phyloP scores from a whole-genome alignment of 2,888 invertebrate genomes.

The Hirtodrosophila cameraria region DNA sequence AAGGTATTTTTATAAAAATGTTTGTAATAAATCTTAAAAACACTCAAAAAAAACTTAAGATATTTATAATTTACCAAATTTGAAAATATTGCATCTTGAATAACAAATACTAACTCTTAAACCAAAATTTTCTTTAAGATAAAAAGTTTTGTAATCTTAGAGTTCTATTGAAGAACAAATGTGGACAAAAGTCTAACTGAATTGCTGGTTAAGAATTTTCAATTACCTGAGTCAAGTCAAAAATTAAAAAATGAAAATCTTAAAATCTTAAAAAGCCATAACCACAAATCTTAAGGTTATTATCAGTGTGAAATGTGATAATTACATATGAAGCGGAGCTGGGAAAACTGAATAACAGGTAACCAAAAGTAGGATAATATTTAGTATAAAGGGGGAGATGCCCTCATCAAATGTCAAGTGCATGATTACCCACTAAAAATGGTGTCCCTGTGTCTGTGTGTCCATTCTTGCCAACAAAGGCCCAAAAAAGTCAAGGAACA shows the following conservation, averaged over 20 bases:
- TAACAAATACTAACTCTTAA: no score
- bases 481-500: slow-evolving; percentile 37
- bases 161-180: no score
- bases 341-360: slow-evolving; percentile 39
- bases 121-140: no score
- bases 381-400: slow-evolving; percentile 13
- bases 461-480: slow-evolving; percentile 43
- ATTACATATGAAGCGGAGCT: slow-evolving; percentile 36
- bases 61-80: no score
- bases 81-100: no score
- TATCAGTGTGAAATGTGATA: slow-evolving; percentile 27
- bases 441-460: slow-evolving; percentile 32
- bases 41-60: no score
- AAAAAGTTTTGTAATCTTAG: no score
- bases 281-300: not conserved
- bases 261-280: not conserved
- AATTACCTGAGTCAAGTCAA: not conserved
- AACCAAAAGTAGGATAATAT: slow-evolving; percentile 4
- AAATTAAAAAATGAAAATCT: not conserved
- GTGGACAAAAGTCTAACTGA: no score
- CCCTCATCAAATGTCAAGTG: slow-evolving; percentile 78
- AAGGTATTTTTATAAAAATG: no score
- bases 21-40: no score
- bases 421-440: slow-evolving; percentile 68
- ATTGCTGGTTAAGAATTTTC: not conserved